These are phyloP conservation scores for Dasypolia templi DNA, from an alignment of 2,888 invertebrate species.

Conservation along the genomic window DNA sequence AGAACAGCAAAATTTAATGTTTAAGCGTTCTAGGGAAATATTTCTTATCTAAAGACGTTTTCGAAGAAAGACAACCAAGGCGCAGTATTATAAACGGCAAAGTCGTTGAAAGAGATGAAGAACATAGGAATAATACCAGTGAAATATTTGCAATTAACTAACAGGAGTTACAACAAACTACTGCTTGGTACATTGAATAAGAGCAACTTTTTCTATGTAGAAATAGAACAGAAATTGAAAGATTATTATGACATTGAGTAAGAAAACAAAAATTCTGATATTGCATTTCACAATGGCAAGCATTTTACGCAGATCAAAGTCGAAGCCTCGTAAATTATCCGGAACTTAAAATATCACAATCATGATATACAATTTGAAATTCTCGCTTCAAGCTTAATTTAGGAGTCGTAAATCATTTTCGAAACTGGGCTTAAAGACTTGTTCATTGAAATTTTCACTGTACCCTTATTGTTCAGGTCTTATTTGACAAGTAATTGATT, in stretches of 20 bases:
- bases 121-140: too few relatives aligned
- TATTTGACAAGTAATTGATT: constrained; percentile 58
- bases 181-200: neutral
- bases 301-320: constrained; percentile 28
- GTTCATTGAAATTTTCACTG: constrained; percentile 54
- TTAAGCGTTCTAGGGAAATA: neutral
- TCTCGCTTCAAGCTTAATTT: constrained; percentile 35
- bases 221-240: neutral
- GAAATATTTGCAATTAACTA: neutral
- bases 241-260: neutral
- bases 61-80: neutral
- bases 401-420: constrained; percentile 46
- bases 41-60: neutral
- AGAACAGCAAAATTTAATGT: constrained; percentile 1
- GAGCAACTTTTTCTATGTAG: neutral
- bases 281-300: neutral
- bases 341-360: constrained; percentile 41
- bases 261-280: neutral
- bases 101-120: neutral
- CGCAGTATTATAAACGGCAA: neutral
- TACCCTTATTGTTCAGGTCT: constrained; percentile 39
- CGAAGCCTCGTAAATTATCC: constrained; percentile 48
- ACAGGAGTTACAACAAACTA: too few relatives aligned
- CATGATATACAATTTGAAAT: constrained; percentile 38
- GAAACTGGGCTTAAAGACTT: constrained; percentile 41